Evolutionary conservation across 2,113 vertebrate species (phyloP).

Genomic region (Neotoma lepida): DNA sequence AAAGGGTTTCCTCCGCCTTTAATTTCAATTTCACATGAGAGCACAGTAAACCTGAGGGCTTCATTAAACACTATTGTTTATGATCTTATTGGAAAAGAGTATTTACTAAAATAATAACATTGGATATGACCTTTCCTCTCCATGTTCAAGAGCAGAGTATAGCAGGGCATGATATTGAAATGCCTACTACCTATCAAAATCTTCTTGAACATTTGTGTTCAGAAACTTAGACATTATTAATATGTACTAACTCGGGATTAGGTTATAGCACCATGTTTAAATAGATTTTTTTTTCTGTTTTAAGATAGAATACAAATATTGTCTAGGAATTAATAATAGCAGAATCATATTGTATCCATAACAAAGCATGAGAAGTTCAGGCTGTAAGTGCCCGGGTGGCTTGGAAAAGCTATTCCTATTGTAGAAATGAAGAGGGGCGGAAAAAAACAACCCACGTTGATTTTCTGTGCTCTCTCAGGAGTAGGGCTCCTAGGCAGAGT

Average conservation of each 20-base stretch:
- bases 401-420: slow-evolving; percentile 68
- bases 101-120: background rate
- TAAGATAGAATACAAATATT: slow-evolving; percentile 32
- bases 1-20: slow-evolving; percentile 49
- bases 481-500: slow-evolving; percentile 74
- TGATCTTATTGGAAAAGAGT: background rate
- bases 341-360: slow-evolving; percentile 9
- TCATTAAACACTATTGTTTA: slow-evolving; percentile 16
- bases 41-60: background rate
- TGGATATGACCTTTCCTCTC: background rate
- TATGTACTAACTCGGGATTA: background rate
- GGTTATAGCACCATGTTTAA: background rate
- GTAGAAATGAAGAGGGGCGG: slow-evolving; percentile 53
- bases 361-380: slow-evolving; percentile 25
- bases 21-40: slow-evolving; percentile 45
- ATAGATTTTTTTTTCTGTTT: background rate
- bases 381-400: slow-evolving; percentile 60
- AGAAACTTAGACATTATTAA: slow-evolving; percentile 35
- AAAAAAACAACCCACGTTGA: slow-evolving; percentile 23
- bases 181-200: background rate
- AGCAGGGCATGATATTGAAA: background rate
- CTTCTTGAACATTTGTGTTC: background rate
- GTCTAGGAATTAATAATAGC: slow-evolving; percentile 31
- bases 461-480: slow-evolving; percentile 68
- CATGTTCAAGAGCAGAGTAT: background rate